Evolutionary conservation across 1,140 invertebrate genomes (phyloP).

Genomic region (Drosophila suzukii): DNA sequence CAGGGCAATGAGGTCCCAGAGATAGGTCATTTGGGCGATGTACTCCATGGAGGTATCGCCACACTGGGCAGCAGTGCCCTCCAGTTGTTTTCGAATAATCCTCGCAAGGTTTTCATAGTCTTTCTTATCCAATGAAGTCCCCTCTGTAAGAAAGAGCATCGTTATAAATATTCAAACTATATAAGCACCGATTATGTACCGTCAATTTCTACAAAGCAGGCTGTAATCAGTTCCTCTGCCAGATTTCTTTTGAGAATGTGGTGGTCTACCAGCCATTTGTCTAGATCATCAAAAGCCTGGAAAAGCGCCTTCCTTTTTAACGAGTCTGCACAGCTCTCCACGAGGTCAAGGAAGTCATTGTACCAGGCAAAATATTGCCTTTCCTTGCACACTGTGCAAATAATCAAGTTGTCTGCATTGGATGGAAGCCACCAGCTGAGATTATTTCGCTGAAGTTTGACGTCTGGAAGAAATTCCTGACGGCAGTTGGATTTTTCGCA

Average conservation of each 20-base stretch:
- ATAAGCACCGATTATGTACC: constrained; percentile 16
- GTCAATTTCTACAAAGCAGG: constrained; percentile 45
- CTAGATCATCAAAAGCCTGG: constrained; percentile 33
- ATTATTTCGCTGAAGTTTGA: not conserved
- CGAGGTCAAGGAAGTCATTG: constrained; percentile 27
- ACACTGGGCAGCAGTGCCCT: constrained; percentile 26
- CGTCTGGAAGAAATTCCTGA: constrained; percentile 31
- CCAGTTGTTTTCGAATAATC: constrained; percentile 45
- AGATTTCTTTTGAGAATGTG: constrained; percentile 47
- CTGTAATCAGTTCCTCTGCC: constrained; percentile 36
- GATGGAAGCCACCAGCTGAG: constrained; percentile 58
- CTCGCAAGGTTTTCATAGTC: constrained; percentile 47
- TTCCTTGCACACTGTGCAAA: constrained; percentile 45
- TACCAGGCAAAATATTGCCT: constrained; percentile 49
- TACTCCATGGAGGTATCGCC: constrained; percentile 52
- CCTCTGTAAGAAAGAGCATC: constrained; percentile 25
- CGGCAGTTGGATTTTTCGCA: constrained; percentile 54
- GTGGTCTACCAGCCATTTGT: constrained; percentile 42
- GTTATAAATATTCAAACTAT: too few species aligned
- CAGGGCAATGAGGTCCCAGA: constrained; percentile 64
- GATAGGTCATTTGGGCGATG: constrained; percentile 41
- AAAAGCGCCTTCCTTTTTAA: constrained; percentile 31
- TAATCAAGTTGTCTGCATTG: not conserved
- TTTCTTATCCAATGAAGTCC: constrained; percentile 9
- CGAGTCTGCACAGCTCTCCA: constrained; percentile 10